Conservation (phyloP, 2,888 invertebrate species). For the Hemistola chrysoprasaria region DNA sequence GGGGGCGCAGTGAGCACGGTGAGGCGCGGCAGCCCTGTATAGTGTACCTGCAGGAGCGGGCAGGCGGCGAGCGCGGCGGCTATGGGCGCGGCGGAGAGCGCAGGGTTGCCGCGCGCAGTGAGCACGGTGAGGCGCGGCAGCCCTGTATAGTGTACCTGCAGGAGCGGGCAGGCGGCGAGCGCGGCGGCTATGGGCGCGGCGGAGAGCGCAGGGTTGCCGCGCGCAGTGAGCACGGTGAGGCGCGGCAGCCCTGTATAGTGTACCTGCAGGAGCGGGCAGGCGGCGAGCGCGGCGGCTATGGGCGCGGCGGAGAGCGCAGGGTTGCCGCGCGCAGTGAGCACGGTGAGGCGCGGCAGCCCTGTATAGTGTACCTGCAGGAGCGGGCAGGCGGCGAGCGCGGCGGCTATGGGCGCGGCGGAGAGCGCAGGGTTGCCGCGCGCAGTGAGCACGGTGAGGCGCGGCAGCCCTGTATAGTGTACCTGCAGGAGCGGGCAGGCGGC, state of each 20-base stretch:
- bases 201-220: constrained; percentile 52
- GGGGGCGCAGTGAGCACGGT: too few relatives aligned
- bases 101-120: constrained; percentile 3
- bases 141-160: too few relatives aligned
- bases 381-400: constrained; percentile 39
- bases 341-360: constrained; percentile 37
- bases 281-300: constrained; percentile 41
- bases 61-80: constrained; percentile 45
- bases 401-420: constrained; percentile 39
- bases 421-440: too few relatives aligned
- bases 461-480: constrained; percentile 31
- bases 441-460: too few relatives aligned
- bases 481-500: constrained; percentile 46
- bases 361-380: too few relatives aligned
- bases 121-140: constrained; percentile 33
- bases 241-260: constrained; percentile 34
- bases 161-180: constrained; percentile 44
- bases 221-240: constrained; percentile 41
- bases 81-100: constrained; percentile 33
- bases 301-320: constrained; percentile 48
- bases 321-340: constrained; percentile 51
- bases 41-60: constrained; percentile 48
- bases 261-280: constrained; percentile 51
- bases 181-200: constrained; percentile 45
- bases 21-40: too few relatives aligned